These are phyloP conservation scores for Hypercompe scribonia DNA, from an alignment of 2,888 invertebrate species.

Conservation along the genomic window DNA sequence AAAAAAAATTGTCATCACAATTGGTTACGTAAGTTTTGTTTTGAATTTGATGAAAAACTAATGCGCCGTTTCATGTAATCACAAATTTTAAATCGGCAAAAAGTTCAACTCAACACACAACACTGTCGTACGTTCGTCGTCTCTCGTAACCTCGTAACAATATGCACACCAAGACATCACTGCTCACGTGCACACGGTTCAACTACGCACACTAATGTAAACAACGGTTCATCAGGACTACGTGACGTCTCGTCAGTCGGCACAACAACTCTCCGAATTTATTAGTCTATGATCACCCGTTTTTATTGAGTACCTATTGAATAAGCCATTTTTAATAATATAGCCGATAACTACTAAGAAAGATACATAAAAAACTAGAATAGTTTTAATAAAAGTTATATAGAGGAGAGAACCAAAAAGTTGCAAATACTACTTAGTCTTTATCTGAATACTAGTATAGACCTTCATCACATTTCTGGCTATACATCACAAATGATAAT, in stretches of 20 bases:
- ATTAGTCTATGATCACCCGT: neutral
- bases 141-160: constrained; percentile 52
- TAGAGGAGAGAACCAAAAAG: too few relatives aligned
- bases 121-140: constrained; percentile 51
- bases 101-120: constrained; percentile 57
- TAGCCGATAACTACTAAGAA: too few relatives aligned
- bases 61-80: constrained; percentile 45
- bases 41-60: constrained; percentile 31
- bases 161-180: constrained; percentile 53
- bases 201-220: constrained; percentile 31
- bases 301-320: too few relatives aligned
- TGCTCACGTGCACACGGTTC: constrained; percentile 28
- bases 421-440: too few relatives aligned
- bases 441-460: too few relatives aligned
- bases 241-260: constrained; percentile 52
- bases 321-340: too few relatives aligned
- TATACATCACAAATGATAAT: too few relatives aligned
- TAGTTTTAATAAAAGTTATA: too few relatives aligned
- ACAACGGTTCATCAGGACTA: constrained; percentile 33
- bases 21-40: constrained; percentile 35
- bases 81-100: constrained; percentile 54
- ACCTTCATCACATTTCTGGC: too few relatives aligned
- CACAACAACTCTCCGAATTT: neutral
- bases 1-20: constrained; percentile 33
- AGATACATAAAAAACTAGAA: too few relatives aligned